A percentile compares a stretch with the other conserved stretches of the same genome.
These are phyloP conservation scores for Neogobius melanostomus DNA, from an alignment of 2,113 vertebrate genomes.

Conservation along the genomic window DNA sequence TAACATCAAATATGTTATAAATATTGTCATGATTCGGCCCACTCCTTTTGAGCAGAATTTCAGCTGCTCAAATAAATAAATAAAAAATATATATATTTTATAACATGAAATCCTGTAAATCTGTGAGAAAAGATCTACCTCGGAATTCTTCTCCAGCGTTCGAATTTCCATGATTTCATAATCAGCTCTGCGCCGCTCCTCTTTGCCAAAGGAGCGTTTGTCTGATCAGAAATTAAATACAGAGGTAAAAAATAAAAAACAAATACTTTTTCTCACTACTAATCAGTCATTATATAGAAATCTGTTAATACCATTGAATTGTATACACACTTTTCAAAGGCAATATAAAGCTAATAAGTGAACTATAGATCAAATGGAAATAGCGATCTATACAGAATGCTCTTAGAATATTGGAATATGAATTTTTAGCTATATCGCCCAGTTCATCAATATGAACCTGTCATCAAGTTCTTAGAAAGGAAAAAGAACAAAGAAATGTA, in stretches of 20 bases:
- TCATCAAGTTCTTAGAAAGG: background rate
- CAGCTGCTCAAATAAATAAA: too few relatives aligned
- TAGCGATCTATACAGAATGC: too few relatives aligned
- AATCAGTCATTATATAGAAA: background rate
- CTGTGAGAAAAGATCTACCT: slow-evolving; percentile 58
- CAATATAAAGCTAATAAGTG: too few relatives aligned
- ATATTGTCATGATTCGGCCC: too few relatives aligned
- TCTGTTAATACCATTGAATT: background rate
- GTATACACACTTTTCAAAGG: too few relatives aligned
- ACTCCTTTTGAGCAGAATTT: too few relatives aligned
- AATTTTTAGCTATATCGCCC: background rate
- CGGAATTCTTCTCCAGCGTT: slow-evolving; percentile 60
- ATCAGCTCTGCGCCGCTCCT: slow-evolving; percentile 62
- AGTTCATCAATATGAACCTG: too few relatives aligned
- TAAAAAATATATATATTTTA: too few relatives aligned
- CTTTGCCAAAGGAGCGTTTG: slow-evolving; percentile 60
- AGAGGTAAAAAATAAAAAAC: slow-evolving; percentile 9
- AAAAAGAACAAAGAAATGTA: background rate
- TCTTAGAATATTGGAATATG: too few relatives aligned
- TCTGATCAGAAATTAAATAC: slow-evolving; percentile 51
- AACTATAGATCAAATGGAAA: too few relatives aligned
- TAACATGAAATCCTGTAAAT: background rate
- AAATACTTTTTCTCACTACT: background rate
- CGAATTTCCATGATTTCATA: slow-evolving; percentile 75
- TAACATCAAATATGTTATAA: background rate